Conservation (phyloP, 2,113 vertebrate species). For the Elephas maximus region DNA sequence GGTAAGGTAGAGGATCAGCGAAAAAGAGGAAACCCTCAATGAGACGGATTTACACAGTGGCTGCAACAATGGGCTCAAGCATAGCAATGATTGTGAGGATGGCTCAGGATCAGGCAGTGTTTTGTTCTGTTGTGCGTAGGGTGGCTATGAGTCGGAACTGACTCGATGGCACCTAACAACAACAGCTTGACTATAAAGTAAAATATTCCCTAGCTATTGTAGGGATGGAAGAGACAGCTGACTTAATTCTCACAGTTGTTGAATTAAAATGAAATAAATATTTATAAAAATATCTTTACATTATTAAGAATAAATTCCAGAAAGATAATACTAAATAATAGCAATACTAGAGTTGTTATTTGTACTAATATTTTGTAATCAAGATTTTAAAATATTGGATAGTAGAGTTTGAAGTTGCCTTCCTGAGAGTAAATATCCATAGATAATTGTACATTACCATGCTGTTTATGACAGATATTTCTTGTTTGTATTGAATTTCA, state of each 20-base stretch:
- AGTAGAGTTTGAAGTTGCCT: not conserved
- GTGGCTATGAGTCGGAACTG: too few species aligned
- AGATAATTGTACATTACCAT: not conserved
- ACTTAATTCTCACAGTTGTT: not conserved
- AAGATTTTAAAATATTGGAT: not conserved
- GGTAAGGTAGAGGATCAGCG: too few species aligned
- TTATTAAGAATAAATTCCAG: not conserved
- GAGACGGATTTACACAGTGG: too few species aligned
- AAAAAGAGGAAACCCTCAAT: too few species aligned
- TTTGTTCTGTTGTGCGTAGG: too few species aligned
- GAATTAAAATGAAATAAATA: not conserved
- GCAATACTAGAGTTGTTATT: not conserved
- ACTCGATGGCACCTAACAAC: too few species aligned
- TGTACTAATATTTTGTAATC: not conserved
- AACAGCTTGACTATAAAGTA: not conserved
- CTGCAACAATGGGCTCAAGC: too few species aligned
- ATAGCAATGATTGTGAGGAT: too few species aligned
- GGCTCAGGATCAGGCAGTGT: too few species aligned
- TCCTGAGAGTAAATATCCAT: not conserved
- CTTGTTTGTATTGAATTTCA: not conserved
- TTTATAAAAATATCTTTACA: not conserved
- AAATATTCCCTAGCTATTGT: not conserved
- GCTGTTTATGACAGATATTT: not conserved
- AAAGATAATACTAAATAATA: not conserved
- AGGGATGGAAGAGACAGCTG: not conserved